Evolutionary conservation across 2,797 vertebrate species (phyloP), one percentile per base, ranked within the genome.

Genomic region (Amniataba percoides): DNA sequence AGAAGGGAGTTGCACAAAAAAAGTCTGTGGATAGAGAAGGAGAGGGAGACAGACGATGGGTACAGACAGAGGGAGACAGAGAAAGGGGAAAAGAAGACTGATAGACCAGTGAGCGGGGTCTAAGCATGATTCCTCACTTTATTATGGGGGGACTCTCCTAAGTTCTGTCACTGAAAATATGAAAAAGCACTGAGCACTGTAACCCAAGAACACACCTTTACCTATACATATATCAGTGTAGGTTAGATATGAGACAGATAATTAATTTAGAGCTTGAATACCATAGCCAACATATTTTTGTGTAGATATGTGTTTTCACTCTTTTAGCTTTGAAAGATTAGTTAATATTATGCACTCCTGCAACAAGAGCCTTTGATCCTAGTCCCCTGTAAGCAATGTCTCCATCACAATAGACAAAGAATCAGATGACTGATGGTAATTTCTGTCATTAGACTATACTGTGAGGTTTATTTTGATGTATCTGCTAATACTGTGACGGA

Each of bases 41-140:
- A 7, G 65, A 74, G 62, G 67, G 16, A 83, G 70, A 49, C 62
- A 79, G 78, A 59, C 21, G 43, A 65, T 40, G 80, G 60, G 40
- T 34, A 57, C 81, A 88, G 85, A 80, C 59, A 86, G 78, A 83
- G 78, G 62, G 78, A 80, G 70, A 85, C 61, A 74, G 66, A 85
- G 78, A 59, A 74, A 57, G 23, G 25, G 48, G 65, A 61, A 75
- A 65, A 74, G 51, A 67, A 57, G 51, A 31, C 61, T 42, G 23
- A 27, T 7, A 63, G 56, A 23, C 34, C 49, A 31, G 52, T 49
- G n/a, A 58, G n/a, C 14, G 5, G n/a, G 15, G 53, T 55, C 53
- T 45, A 31, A 75, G 68, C 45, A 64, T 19, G 19, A 45, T 0
- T 55, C 49, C 48, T 27, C 18, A 19, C 16, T 27, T 69, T 65